These are phyloP conservation scores for Lamellibrachia satsuma DNA, from an alignment of 2,888 invertebrate species.

Conservation along the genomic window DNA sequence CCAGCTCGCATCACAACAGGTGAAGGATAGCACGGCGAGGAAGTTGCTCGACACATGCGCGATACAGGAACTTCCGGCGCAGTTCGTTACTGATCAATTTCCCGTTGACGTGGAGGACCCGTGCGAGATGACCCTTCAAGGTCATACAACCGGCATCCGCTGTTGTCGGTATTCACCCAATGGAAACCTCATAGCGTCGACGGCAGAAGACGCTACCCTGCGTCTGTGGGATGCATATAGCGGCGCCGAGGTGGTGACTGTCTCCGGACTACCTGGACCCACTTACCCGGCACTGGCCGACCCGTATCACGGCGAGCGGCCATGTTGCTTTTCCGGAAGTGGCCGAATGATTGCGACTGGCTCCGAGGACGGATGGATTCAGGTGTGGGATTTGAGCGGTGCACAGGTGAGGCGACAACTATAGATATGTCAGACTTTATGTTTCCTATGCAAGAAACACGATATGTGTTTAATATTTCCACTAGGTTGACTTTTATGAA, in stretches of 20 bases:
- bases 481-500: too few species aligned
- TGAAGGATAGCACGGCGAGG: slow-evolving; percentile 5
- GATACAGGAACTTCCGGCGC: background rate
- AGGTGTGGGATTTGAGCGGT: slow-evolving; percentile 33
- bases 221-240: slow-evolving; percentile 37
- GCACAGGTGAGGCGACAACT: slow-evolving; percentile 25
- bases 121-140: slow-evolving; percentile 37
- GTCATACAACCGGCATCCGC: slow-evolving; percentile 33
- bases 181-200: slow-evolving; percentile 34
- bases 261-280: slow-evolving; percentile 37
- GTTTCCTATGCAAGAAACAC: background rate
- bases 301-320: slow-evolving; percentile 35
- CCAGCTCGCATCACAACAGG: slow-evolving; percentile 37
- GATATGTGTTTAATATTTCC: background rate
- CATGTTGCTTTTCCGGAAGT: slow-evolving; percentile 29
- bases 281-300: slow-evolving; percentile 32
- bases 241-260: slow-evolving; percentile 35
- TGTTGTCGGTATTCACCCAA: slow-evolving; percentile 31
- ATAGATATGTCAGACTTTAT: background rate
- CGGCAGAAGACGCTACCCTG: slow-evolving; percentile 33
- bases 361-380: slow-evolving; percentile 34
- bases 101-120: slow-evolving; percentile 36
- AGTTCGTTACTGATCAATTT: background rate
- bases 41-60: slow-evolving; percentile 22
- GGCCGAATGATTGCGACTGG: slow-evolving; percentile 30